Evolutionary conservation across 2,113 vertebrate genomes (phyloP), one percentile per base, ranked within the genome.

Genomic region (Phasianus colchicus): DNA sequence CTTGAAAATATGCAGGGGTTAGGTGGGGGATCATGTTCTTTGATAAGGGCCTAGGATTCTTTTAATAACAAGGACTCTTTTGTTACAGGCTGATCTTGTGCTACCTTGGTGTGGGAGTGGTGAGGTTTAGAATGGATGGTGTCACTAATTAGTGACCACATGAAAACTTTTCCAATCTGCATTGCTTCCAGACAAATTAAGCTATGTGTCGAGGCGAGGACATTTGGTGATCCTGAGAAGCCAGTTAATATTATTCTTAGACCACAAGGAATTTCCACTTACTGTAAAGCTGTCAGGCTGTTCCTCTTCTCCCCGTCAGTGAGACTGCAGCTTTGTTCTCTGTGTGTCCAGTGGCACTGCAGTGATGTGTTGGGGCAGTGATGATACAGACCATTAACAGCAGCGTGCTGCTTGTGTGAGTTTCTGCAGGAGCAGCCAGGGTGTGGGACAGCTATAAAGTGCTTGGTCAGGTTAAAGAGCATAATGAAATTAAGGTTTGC

Each of bases 251-350:
- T 90, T 95, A 45, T 75, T 86, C 85, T 89, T 94, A 86, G 82
- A 83, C 91, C 85, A 75, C 82, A 83, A 95, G 85, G 85, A 90
- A 78, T 95, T 95, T 95, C 61, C 89, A 92, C 64, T 74, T 91
- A 64, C 11, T 78, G 32, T 78, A 91, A 86, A 83, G 72, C 76
- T 95, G 84, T 87, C 65, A 67, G 82, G 19, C 72, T 24, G 11
- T 29, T 27, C 27, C 54, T 50, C 40, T 58, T 30, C 24, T 29
- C 21, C 73, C 48, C 12, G 24, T 13, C 79, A 47, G 32, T 69
- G 61, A 30, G 42, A 55, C 61, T 34, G 64, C 36, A 60, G 1
- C 32, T 60, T 2, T 13, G 72, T 52, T 72, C 61, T 69, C 10
- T 32, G 38, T 50, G 54, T 16, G 10, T 32, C 24, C 58, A 60